These are phyloP conservation scores for Pipistrellus pygmaeus DNA, from an alignment of 2,797 vertebrate genomes.

Conservation along the genomic window DNA sequence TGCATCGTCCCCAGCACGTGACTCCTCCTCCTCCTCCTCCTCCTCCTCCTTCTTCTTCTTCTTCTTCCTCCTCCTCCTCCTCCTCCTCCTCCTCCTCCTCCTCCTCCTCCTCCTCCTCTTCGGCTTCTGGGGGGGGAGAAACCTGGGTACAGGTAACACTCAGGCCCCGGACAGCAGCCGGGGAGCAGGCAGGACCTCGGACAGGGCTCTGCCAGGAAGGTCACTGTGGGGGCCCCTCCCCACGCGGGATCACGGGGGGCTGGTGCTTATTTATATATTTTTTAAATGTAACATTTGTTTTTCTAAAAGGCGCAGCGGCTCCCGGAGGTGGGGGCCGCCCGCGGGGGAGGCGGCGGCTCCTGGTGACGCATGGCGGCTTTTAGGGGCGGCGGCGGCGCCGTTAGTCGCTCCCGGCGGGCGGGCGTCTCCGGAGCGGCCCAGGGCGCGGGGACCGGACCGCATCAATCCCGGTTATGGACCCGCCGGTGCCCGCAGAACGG, in stretches of 20 bases:
- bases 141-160: neutral
- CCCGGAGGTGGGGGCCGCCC: neutral
- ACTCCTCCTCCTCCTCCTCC: no score
- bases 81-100: neutral
- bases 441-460: no score
- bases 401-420: no score
- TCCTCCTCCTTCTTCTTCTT: no score
- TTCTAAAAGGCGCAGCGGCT: conserved; percentile 5
- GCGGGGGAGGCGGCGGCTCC: neutral
- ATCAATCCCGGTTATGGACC: no score
- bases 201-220: neutral
- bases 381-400: no score
- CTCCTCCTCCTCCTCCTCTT: neutral
- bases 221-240: no score
- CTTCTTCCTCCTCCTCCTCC: fast-evolving
- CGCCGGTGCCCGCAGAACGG: no score
- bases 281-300: neutral
- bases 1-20: neutral
- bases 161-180: no score
- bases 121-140: no score
- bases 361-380: neutral
- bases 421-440: no score
- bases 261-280: neutral
- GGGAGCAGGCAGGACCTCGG: no score
- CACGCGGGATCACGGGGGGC: neutral